phyloP scores from a whole-genome alignment of 2,797 vertebrate species.

The Xiphorhynchus erythropygius region DNA sequence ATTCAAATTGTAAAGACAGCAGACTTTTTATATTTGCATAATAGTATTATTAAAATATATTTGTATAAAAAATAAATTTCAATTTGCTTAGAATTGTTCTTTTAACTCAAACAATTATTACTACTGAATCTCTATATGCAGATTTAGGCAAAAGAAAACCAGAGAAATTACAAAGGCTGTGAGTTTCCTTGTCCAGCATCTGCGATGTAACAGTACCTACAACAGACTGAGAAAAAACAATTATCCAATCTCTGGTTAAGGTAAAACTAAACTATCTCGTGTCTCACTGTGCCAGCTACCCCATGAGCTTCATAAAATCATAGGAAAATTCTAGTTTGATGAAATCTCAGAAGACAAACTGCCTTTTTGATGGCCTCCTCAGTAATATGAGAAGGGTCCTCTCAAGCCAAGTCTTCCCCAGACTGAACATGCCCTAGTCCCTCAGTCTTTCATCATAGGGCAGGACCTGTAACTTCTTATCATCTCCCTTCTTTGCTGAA shows the following conservation, averaged over 20 bases:
- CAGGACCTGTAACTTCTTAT: neutral
- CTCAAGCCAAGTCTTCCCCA: neutral
- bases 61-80: neutral
- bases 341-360: neutral
- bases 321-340: neutral
- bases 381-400: neutral
- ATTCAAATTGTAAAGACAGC: neutral
- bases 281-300: neutral
- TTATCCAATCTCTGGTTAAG: neutral
- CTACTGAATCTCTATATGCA: neutral
- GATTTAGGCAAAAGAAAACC: neutral
- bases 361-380: neutral
- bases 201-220: neutral
- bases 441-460: neutral
- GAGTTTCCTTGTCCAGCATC: neutral
- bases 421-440: neutral
- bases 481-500: neutral
- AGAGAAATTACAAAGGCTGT: neutral
- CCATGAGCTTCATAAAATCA: neutral
- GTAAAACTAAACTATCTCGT: neutral
- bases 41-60: neutral
- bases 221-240: neutral
- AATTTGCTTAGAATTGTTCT: neutral
- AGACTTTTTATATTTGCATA: neutral
- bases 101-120: neutral